phyloP scores from a whole-genome alignment of 2,113 vertebrate genomes.

The Actinemys pallida region DNA sequence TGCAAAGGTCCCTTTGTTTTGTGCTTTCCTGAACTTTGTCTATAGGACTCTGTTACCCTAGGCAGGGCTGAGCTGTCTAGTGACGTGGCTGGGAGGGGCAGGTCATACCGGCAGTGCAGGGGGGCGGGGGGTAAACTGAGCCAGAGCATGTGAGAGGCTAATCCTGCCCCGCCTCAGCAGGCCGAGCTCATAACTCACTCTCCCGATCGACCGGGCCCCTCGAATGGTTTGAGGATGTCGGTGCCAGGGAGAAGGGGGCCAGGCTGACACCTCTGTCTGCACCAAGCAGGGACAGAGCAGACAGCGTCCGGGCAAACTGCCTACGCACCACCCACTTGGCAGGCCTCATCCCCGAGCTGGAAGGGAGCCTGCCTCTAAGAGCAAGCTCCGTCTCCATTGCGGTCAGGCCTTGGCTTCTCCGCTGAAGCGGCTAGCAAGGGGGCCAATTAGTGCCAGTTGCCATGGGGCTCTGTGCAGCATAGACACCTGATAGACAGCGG shows the following conservation, averaged over 20 bases:
- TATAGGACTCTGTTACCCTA: background rate
- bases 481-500: background rate
- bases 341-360: background rate
- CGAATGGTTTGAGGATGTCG: background rate
- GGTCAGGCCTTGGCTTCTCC: background rate
- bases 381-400: too few relatives aligned
- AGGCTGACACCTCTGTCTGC: too few relatives aligned
- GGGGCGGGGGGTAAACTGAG: background rate
- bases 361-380: background rate
- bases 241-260: too few relatives aligned
- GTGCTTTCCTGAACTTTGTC: background rate
- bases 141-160: background rate
- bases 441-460: background rate
- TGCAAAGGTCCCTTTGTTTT: background rate
- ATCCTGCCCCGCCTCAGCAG: background rate
- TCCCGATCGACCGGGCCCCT: background rate
- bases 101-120: background rate
- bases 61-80: background rate
- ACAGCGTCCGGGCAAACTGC: background rate
- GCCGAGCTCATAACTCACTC: background rate
- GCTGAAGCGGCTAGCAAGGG: background rate
- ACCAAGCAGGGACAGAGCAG: too few relatives aligned
- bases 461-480: background rate
- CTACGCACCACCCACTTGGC: background rate
- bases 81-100: background rate